Percentiles rank a stretch among this genome's conserved stretches.
Conservation (phyloP, 2,113 vertebrate species). For the Corydoras maculifer region DNA sequence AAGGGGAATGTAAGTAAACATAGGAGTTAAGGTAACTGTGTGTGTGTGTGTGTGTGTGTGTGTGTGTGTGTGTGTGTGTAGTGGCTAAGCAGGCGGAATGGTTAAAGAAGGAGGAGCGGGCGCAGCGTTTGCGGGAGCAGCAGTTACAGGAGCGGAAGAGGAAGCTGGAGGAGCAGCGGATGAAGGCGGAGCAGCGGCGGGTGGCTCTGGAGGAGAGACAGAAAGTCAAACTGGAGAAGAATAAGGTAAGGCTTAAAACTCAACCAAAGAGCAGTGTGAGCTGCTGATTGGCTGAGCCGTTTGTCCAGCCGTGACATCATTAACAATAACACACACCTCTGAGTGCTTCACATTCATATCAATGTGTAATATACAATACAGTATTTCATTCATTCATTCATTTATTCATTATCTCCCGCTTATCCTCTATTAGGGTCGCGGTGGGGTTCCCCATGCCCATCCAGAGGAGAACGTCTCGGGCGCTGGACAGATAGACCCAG, state of each 20-base stretch:
- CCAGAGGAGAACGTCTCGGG: no score
- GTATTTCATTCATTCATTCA: no score
- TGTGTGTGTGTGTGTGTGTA: constrained; percentile 39
- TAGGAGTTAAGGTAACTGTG: background rate
- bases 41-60: background rate
- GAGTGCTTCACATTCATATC: no score
- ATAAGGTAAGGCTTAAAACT: constrained; percentile 73
- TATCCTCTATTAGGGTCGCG: no score
- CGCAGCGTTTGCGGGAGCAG: constrained; percentile 78
- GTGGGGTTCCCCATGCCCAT: no score
- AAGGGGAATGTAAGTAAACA: background rate
- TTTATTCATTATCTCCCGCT: no score
- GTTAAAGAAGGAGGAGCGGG: constrained; percentile 94
- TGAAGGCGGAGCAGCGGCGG: constrained; percentile 81
- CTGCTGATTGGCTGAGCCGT: no score
- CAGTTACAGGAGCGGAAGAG: constrained; percentile 85
- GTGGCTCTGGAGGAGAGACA: constrained; percentile 83
- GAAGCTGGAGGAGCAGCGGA: constrained; percentile 82
- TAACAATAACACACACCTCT: no score
- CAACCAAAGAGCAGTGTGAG: no score
- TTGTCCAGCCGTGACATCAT: no score
- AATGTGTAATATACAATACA: no score
- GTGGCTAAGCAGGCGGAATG: constrained; percentile 88
- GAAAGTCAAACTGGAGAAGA: constrained; percentile 89
- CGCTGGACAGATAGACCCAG: no score